Percentiles rank a stretch among this genome's conserved stretches.
phyloP scores from a whole-genome alignment of 2,113 vertebrate genomes.

The Bubalus kerabau region DNA sequence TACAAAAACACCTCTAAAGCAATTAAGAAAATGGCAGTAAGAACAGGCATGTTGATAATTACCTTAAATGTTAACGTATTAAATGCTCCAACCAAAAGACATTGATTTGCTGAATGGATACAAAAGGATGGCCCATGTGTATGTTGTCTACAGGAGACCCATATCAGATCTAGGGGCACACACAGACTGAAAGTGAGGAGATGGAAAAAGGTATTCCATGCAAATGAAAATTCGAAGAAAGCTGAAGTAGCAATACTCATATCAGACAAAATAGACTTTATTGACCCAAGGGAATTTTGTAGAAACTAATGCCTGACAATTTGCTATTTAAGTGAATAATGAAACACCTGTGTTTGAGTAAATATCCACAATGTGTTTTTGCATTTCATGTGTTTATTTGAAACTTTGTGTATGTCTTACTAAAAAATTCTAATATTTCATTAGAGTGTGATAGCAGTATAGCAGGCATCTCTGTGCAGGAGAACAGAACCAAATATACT shows the following conservation, averaged over 20 bases:
- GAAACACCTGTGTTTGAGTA: background rate
- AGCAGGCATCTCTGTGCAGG: background rate
- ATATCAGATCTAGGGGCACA: background rate
- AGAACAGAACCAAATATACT: background rate
- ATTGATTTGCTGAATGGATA: background rate
- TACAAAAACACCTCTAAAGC: background rate
- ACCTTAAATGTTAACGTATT: background rate
- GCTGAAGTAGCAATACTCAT: background rate
- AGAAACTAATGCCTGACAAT: background rate
- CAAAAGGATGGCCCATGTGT: background rate
- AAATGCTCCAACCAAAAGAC: background rate
- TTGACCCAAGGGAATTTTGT: background rate
- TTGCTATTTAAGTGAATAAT: background rate
- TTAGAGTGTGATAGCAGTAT: background rate
- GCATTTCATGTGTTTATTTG: background rate
- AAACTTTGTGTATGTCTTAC: background rate
- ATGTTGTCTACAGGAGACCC: background rate
- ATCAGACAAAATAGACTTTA: background rate
- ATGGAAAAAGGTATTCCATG: background rate
- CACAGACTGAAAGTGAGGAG: background rate
- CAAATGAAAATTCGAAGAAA: background rate
- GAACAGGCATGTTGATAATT: background rate
- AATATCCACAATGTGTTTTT: background rate
- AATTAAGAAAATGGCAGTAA: background rate
- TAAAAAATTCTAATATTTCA: background rate